Percentiles rank a stretch among this genome's conserved stretches.
phyloP scores from a whole-genome alignment of 2,888 invertebrate genomes.

The Brenthis hecate region DNA sequence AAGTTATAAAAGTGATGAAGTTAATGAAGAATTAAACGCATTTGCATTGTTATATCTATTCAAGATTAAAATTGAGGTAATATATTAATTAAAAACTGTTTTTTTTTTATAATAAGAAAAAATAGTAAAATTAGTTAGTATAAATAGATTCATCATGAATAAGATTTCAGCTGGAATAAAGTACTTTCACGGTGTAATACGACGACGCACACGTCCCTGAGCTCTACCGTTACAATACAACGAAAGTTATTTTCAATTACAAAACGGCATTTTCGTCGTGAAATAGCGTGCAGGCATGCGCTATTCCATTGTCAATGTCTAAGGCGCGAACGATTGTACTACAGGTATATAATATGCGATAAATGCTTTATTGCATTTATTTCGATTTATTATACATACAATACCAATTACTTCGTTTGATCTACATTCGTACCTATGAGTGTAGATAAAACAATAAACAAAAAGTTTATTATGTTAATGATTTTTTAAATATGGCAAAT shows the following conservation, averaged over 20 bases:
- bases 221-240: slow-evolving; percentile 49
- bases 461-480: too few species aligned
- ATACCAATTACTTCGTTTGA: too few species aligned
- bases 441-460: too few species aligned
- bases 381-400: too few species aligned
- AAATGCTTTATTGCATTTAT: background rate
- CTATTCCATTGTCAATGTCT: slow-evolving; percentile 71
- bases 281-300: slow-evolving; percentile 64
- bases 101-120: background rate
- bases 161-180: slow-evolving; percentile 1
- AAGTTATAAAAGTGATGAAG: too few species aligned
- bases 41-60: too few species aligned
- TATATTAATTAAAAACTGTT: too few species aligned
- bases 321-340: slow-evolving; percentile 32
- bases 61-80: too few species aligned
- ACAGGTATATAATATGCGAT: slow-evolving; percentile 16
- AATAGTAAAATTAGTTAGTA: too few species aligned
- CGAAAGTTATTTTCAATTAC: slow-evolving; percentile 72
- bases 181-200: slow-evolving; percentile 49
- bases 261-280: slow-evolving; percentile 60
- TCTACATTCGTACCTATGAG: too few species aligned
- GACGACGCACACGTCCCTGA: slow-evolving; percentile 27
- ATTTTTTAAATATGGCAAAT: too few species aligned
- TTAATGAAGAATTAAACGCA: too few species aligned
- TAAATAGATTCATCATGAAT: background rate